A percentile compares a stretch with the other conserved stretches of the same genome.
phyloP scores from a whole-genome alignment of 2,888 invertebrate genomes.

The Aspidiotus destructor region DNA sequence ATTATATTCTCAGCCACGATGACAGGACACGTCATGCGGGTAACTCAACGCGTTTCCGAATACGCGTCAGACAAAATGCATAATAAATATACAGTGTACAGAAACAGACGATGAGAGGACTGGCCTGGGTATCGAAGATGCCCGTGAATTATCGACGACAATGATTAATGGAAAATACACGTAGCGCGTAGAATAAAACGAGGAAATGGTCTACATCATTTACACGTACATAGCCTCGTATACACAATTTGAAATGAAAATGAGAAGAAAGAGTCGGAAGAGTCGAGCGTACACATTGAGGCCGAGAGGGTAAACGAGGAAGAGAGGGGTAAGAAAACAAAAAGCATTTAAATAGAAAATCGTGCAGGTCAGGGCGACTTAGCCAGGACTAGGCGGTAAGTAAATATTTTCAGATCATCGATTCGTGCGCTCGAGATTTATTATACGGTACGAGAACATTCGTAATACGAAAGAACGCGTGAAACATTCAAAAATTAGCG shows the following conservation, averaged over 20 bases:
- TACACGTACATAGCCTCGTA: no score
- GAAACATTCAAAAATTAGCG: not conserved
- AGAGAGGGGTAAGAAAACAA: not conserved
- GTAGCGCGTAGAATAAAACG: not conserved
- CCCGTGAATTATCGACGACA: not conserved
- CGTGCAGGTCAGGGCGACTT: not conserved
- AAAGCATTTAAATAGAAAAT: not conserved
- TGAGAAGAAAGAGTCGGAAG: not conserved
- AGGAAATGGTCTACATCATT: no score
- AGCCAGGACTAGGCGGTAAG: not conserved
- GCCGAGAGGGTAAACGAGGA: no score
- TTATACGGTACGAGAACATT: not conserved
- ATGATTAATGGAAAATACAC: not conserved
- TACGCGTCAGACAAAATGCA: not conserved
- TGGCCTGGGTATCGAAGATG: not conserved
- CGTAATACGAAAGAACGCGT: not conserved
- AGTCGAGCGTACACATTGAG: not conserved
- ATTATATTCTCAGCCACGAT: not conserved
- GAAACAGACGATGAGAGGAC: not conserved
- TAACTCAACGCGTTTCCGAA: not conserved
- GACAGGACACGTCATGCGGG: slow-evolving; percentile 1
- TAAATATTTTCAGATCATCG: slow-evolving; percentile 1
- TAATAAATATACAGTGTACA: not conserved
- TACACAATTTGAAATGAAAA: not conserved
- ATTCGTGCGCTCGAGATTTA: slow-evolving; percentile 2